Base-by-base conservation (phyloP, 2,797 vertebrate genomes). In the Myoxocephalus aenaeus region DNA sequence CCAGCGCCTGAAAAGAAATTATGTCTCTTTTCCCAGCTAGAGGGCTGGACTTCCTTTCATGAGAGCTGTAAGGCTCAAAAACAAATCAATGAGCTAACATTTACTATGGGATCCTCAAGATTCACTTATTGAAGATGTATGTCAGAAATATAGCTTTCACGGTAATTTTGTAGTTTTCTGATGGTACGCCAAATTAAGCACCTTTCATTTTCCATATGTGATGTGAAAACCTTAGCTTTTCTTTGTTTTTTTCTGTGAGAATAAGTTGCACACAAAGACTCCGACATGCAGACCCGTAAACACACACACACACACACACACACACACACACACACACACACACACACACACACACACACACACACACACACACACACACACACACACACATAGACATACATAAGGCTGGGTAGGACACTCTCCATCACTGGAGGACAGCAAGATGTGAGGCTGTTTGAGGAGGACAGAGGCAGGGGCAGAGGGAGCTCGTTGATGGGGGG, bases 381-480 rank as follows among this genome's bases (percentile, higher is more conserved):
- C 61, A 71, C 29, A 80, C 58, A 59, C 32, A 59, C 29, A 78
- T 58, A 44, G 32, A 77, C 46, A 72, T 70, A 67, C 59, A 71
- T 57, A 34, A 14, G 46, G 64, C 51, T 57, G 70, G 34, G 57
- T 75, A 77, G 84, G 78, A 82, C 81, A 86, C 81, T 83, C 86
- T 91, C 82, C 85, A 87, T 89, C 87, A 88, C 79, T 67, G 75
- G 87, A 91, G 92, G 92, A 95, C 92, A 91, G 85, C 69, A 66
- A 85, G 85, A 94, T 83, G 86, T 90, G 90, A 88, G 78, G 87
- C 90, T 73, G 86, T 84, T 87, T 82, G 61, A 88, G 83, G 87
- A 86, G 83, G 89, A 90, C 81, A 86, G 93, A 85, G 72, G 86
- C 79, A 85, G 88, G 90, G 87, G 82, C 87, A 90, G 73, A 64